Evolutionary conservation across 2,888 invertebrate species (phyloP).

Genomic region (Andrena camellia): DNA sequence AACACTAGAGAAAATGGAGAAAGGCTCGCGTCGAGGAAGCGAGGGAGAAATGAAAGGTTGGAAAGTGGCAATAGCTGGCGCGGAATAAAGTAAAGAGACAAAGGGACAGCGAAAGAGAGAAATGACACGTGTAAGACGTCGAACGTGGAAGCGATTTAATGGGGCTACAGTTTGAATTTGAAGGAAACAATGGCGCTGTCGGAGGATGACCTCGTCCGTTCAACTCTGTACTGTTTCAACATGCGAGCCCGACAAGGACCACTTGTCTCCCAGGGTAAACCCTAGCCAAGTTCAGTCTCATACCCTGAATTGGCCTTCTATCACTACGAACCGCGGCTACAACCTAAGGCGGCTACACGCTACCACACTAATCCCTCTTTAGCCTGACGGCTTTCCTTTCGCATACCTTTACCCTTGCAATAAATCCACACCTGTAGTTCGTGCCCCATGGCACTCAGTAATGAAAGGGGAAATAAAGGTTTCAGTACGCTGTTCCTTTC

Average conservation of each 20-base stretch:
- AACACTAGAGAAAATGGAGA: too few relatives aligned
- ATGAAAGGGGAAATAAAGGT: too few relatives aligned
- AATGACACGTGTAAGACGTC: slow-evolving; percentile 1
- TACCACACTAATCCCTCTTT: slow-evolving; percentile 67
- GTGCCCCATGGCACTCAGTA: background rate
- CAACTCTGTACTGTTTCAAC: slow-evolving; percentile 58
- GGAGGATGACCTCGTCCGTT: slow-evolving; percentile 63
- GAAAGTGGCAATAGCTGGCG: background rate
- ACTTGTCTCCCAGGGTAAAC: slow-evolving; percentile 71
- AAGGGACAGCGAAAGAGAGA: background rate
- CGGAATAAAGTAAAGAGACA: background rate
- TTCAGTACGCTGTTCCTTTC: too few relatives aligned
- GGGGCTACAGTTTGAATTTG: slow-evolving; percentile 65
- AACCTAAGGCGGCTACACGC: slow-evolving; percentile 60
- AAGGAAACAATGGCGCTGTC: slow-evolving; percentile 54
- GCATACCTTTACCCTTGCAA: background rate
- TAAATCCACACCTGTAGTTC: slow-evolving; percentile 22
- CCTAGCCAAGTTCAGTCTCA: slow-evolving; percentile 65
- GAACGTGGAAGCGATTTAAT: slow-evolving; percentile 45
- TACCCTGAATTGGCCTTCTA: slow-evolving; percentile 68
- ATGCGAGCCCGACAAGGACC: slow-evolving; percentile 66
- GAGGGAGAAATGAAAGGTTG: too few relatives aligned
- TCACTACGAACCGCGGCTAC: slow-evolving; percentile 54
- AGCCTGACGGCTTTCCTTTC: slow-evolving; percentile 18
- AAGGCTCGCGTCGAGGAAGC: too few relatives aligned